Evolutionary conservation across 53 echinoderm and acorn worm genomes (phyloP).

Genomic region (Patiria pectinifera): DNA sequence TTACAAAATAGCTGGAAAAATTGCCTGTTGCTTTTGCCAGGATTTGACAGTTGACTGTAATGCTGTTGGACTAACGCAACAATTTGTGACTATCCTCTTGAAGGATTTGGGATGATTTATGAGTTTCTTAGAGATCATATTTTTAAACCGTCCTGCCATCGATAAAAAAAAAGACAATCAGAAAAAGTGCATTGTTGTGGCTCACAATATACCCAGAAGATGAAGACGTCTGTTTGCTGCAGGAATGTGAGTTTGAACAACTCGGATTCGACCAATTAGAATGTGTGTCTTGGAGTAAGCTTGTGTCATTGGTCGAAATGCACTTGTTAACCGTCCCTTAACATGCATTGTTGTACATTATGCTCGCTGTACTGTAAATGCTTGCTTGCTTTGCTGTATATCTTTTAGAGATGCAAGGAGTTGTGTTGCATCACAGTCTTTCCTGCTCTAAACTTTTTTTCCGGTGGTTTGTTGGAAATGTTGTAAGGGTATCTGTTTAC

Average conservation of each 20-base stretch:
- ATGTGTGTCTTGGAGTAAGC: not conserved
- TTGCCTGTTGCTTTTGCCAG: too few relatives aligned
- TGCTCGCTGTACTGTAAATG: slow-evolving; percentile 12
- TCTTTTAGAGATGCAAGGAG: not conserved
- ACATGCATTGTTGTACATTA: slow-evolving; percentile 16
- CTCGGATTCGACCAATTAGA: not conserved
- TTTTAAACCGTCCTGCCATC: slow-evolving; percentile 66
- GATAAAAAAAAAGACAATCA: slow-evolving; percentile 38
- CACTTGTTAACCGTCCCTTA: slow-evolving; percentile 46
- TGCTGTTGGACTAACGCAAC: not conserved
- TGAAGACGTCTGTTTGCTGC: not conserved
- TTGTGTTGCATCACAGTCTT: slow-evolving; percentile 9
- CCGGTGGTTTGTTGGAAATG: not conserved
- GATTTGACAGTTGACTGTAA: not conserved
- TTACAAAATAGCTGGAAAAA: too few relatives aligned
- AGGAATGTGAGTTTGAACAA: not conserved
- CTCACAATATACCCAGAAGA: not conserved
- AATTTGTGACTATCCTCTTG: not conserved
- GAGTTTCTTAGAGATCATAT: slow-evolving; percentile 30
- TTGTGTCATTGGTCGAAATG: slow-evolving; percentile 12
- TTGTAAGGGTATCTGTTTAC: not conserved
- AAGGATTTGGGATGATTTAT: not conserved
- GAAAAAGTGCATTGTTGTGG: slow-evolving; percentile 34
- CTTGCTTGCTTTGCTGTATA: slow-evolving; percentile 1
- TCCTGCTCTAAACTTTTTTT: not conserved